Evolutionary conservation across 2,888 invertebrate genomes (phyloP).

Genomic region (Phaonia tiefii): DNA sequence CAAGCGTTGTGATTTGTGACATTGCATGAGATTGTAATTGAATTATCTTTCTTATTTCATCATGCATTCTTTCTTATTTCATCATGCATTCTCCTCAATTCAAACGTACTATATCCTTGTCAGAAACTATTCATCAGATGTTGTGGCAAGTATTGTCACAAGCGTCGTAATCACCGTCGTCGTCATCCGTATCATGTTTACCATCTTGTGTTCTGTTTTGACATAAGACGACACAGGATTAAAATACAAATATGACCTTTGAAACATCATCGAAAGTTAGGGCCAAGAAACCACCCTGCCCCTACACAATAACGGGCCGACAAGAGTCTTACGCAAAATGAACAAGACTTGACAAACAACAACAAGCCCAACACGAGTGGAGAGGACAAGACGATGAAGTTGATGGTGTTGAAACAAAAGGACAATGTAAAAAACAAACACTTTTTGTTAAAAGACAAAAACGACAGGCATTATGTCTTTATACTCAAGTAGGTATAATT

Average conservation of each 20-base stretch:
- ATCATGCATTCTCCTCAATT: too few relatives aligned
- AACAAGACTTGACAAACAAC: constrained; percentile 61
- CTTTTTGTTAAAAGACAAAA: constrained; percentile 48
- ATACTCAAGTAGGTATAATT: constrained; percentile 60
- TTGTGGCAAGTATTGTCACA: background rate
- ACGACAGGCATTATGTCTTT: constrained; percentile 61
- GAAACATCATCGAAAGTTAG: constrained; percentile 26
- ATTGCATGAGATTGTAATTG: too few relatives aligned
- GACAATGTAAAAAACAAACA: constrained; percentile 51
- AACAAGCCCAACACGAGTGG: constrained; percentile 40
- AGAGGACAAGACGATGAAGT: background rate
- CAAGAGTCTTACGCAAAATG: constrained; percentile 26
- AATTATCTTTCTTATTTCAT: too few relatives aligned
- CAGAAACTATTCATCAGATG: constrained; percentile 7
- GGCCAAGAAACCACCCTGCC: constrained; percentile 2
- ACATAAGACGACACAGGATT: constrained; percentile 65
- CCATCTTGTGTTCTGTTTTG: constrained; percentile 51
- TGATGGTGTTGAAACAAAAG: too few relatives aligned
- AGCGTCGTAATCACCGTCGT: background rate
- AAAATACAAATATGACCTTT: constrained; percentile 65
- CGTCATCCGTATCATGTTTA: background rate
- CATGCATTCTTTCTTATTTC: too few relatives aligned
- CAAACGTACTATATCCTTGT: too few relatives aligned
- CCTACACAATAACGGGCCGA: constrained; percentile 15
- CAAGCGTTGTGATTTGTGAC: too few relatives aligned